Conservation (phyloP, 2,113 vertebrate species). For the Caracal caracal region DNA sequence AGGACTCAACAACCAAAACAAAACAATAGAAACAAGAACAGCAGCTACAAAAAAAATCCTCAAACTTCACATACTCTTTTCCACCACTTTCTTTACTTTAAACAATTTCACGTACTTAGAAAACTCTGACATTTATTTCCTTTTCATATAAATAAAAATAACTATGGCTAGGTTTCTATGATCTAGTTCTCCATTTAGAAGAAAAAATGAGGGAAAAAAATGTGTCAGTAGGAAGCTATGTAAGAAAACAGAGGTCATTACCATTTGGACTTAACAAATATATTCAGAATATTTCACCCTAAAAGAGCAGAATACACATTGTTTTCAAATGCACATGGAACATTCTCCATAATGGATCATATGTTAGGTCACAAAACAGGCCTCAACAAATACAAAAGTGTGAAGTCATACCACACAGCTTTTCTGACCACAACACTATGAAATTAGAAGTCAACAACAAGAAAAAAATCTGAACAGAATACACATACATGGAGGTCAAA, state of each 20-base stretch:
- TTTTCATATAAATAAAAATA: not conserved
- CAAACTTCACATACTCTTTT: not conserved
- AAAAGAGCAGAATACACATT: not conserved
- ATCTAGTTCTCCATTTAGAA: not conserved
- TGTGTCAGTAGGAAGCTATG: not conserved
- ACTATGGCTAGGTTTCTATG: not conserved
- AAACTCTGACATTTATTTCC: not conserved
- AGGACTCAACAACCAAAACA: not conserved
- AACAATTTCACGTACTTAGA: not conserved
- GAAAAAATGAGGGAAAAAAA: not conserved
- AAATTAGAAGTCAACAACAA: not conserved
- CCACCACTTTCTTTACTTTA: not conserved
- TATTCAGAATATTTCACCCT: not conserved
- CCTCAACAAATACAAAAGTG: not conserved
- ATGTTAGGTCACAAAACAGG: not conserved
- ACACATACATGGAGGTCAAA: not conserved
- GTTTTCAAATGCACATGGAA: not conserved
- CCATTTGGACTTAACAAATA: not conserved
- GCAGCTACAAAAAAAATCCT: not conserved
- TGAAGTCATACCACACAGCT: not conserved
- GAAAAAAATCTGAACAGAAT: not conserved
- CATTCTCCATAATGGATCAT: not conserved
- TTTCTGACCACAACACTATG: not conserved
- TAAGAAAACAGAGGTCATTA: not conserved
- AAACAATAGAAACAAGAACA: not conserved